Evolutionary conservation across 2,797 vertebrate species (phyloP).

Genomic region (Masticophis lateralis): DNA sequence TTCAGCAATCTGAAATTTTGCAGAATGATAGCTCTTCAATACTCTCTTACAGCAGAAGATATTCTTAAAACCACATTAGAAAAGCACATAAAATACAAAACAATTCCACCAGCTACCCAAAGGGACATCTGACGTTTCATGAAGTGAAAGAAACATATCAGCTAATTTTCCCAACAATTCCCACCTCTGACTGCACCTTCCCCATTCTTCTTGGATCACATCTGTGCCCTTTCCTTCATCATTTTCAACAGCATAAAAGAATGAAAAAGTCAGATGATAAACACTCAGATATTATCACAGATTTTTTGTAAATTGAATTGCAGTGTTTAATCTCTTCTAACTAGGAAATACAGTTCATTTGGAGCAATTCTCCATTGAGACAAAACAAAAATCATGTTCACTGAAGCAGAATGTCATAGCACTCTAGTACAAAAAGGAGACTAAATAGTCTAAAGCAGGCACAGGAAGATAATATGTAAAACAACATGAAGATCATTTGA

Average conservation of each 20-base stretch:
- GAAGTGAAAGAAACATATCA: conserved; percentile 51
- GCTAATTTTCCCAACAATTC: background rate
- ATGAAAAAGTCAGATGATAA: background rate
- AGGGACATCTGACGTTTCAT: conserved; percentile 53
- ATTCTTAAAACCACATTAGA: conserved; percentile 62
- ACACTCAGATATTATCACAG: background rate
- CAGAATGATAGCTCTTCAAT: conserved; percentile 66
- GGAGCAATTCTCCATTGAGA: background rate
- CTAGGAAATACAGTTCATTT: background rate
- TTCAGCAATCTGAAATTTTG: conserved; percentile 65
- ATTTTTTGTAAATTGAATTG: background rate
- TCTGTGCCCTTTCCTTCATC: background rate
- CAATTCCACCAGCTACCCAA: conserved; percentile 47
- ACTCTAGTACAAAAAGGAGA: background rate
- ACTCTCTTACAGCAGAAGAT: conserved; percentile 62
- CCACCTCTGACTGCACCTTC: conserved; percentile 38
- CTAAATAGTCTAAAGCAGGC: background rate
- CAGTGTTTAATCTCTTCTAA: background rate
- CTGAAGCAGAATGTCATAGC: background rate
- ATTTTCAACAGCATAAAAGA: background rate
- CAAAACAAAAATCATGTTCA: background rate
- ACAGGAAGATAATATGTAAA: background rate
- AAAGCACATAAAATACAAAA: conserved; percentile 65
- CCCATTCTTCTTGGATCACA: background rate
- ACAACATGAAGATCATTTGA: background rate